These are phyloP conservation scores for Sapayoa aenigma DNA, from an alignment of 2,113 vertebrate species.

Conservation along the genomic window DNA sequence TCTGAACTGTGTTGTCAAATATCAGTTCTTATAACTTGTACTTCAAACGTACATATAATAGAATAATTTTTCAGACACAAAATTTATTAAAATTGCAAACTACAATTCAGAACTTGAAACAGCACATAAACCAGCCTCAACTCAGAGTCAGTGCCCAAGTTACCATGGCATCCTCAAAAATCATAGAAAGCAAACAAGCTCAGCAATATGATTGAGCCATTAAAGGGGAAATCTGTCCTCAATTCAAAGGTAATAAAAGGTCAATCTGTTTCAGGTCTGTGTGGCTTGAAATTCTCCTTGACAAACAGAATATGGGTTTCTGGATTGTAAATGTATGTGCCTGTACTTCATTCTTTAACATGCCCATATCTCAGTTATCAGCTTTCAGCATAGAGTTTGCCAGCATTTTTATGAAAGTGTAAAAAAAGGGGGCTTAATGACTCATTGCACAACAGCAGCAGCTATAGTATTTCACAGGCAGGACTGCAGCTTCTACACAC, in stretches of 20 bases:
- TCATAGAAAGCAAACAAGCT: slow-evolving; percentile 48
- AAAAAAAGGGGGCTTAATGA: slow-evolving; percentile 70
- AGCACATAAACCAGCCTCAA: not conserved
- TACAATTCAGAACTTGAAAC: slow-evolving; percentile 23
- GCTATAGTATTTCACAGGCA: slow-evolving; percentile 67
- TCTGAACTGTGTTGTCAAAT: not conserved
- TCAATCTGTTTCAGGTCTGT: slow-evolving; percentile 57
- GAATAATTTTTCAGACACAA: slow-evolving; percentile 1
- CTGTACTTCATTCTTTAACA: not conserved
- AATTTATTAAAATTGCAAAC: slow-evolving; percentile 11
- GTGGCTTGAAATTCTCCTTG: slow-evolving; percentile 33
- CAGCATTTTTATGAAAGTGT: slow-evolving; percentile 49
- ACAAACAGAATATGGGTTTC: not conserved
- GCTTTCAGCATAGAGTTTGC: slow-evolving; percentile 57
- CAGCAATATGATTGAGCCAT: slow-evolving; percentile 45
- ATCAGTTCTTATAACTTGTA: not conserved
- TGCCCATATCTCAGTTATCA: not conserved
- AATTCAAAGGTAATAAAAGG: slow-evolving; percentile 68
- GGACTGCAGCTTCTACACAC: slow-evolving; percentile 80
- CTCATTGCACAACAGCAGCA: slow-evolving; percentile 56
- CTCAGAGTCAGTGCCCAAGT: slow-evolving; percentile 49
- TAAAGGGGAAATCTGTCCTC: slow-evolving; percentile 55
- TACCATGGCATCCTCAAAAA: slow-evolving; percentile 56
- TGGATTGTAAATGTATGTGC: not conserved
- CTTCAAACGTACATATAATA: slow-evolving; percentile 27